A percentile compares a stretch with the other conserved stretches of the same genome.
Conservation (phyloP, 2,113 vertebrate species). For the Pardalotus punctatus region DNA sequence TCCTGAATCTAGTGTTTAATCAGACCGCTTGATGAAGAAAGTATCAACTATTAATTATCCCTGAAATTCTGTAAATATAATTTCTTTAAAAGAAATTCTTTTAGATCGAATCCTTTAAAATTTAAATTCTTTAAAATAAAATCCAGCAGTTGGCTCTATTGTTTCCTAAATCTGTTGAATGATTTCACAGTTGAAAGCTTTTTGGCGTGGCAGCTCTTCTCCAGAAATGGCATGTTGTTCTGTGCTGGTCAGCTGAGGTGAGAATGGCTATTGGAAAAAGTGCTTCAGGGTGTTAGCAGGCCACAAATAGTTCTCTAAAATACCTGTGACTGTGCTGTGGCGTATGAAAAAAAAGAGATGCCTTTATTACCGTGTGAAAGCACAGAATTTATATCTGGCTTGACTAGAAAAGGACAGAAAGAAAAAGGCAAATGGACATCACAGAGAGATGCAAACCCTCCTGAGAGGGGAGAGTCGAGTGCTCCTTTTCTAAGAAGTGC, state of each 20-base stretch:
- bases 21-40: neutral
- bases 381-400: neutral
- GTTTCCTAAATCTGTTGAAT: conserved; percentile 8
- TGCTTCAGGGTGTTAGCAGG: neutral
- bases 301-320: neutral
- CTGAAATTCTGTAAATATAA: neutral
- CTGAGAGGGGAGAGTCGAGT: neutral
- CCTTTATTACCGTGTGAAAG: neutral
- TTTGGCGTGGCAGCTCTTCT: neutral
- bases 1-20: neutral
- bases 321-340: neutral
- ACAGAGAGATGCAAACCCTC: neutral
- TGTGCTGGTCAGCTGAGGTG: neutral
- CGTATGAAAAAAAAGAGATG: neutral
- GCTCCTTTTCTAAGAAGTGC: neutral
- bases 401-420: neutral
- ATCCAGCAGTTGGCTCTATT: neutral
- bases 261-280: neutral
- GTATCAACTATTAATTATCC: neutral
- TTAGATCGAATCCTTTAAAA: too few relatives aligned
- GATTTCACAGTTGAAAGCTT: conserved; percentile 6
- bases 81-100: neutral
- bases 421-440: neutral
- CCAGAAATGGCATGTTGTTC: neutral
- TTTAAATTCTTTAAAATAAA: neutral